Evolutionary conservation across 2,888 invertebrate species (phyloP).

Genomic region (Horisme vitalbata): DNA sequence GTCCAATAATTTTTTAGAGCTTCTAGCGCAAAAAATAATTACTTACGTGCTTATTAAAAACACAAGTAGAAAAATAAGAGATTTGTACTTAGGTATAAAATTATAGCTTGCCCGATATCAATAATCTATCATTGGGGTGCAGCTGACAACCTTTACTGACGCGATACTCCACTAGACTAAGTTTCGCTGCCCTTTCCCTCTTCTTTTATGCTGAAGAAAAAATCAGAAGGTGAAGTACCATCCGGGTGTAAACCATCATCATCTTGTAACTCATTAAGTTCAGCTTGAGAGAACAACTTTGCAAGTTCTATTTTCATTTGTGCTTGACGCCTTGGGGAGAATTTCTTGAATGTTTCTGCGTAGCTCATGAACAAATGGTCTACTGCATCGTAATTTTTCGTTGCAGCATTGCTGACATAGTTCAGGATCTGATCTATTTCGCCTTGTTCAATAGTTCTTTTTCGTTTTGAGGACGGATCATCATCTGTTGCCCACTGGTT

Average conservation of each 20-base stretch:
- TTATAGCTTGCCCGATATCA: too few relatives aligned
- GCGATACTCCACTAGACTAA: too few relatives aligned
- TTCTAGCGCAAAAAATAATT: too few relatives aligned
- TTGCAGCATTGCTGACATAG: constrained; percentile 2
- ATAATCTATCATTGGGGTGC: too few relatives aligned
- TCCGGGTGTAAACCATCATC: constrained; percentile 9
- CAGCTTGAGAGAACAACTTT: constrained; percentile 29
- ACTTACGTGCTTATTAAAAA: too few relatives aligned
- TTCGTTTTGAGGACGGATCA: constrained; percentile 17
- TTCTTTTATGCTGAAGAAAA: constrained; percentile 13
- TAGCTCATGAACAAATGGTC: constrained; percentile 34
- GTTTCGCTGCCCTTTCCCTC: not conserved
- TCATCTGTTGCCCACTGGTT: constrained; percentile 8
- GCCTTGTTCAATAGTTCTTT: constrained; percentile 7
- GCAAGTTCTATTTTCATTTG: constrained; percentile 33
- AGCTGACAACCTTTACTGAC: too few relatives aligned
- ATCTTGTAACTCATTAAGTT: constrained; percentile 18
- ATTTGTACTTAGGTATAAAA: too few relatives aligned
- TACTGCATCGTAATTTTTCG: constrained; percentile 18
- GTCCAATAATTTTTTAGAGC: too few relatives aligned
- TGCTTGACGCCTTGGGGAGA: constrained; percentile 28
- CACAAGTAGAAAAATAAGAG: too few relatives aligned
- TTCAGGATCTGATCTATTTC: constrained; percentile 17
- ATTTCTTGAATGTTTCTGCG: constrained; percentile 33
- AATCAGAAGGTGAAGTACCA: constrained; percentile 5